Base-by-base conservation (phyloP, 64 coral and sea anemone genomes). In the Stylophora pistillata region DNA sequence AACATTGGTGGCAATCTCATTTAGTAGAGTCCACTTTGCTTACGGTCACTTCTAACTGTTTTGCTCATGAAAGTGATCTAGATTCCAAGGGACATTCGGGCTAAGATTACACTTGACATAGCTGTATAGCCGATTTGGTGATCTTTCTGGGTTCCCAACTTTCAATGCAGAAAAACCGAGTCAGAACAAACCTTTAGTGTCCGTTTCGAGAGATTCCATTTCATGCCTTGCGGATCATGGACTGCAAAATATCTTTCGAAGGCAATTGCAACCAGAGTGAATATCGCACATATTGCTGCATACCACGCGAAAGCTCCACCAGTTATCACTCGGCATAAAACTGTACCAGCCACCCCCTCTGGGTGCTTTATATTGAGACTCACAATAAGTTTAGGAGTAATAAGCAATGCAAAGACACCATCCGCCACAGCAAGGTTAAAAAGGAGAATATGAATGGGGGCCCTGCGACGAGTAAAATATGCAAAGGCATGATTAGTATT, bases 311-410 rank as follows among this genome's bases (percentile, higher is more conserved):
- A 72, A 21, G 30, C 30, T 72, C 69, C 69, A 72, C 69, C 69
- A 23, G 69, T 23, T 72, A 72, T 27, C 69, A 72, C 23, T 21
- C 12, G n/a, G 69, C 69, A 72, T 11, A 72, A 30, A 72, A 72
- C 23, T 72, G 69, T n/a, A 72, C 69, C 69, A 72, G 17, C 16
- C 30, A 21, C 9, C 5, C 69, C 69, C 23, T 72, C 69, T 21
- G 69, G 69, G 69, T 72, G 69, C 69, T 72, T 72, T 72, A n/a
- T 0, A 72, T 28, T 27, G 69, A 72, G 69, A 21, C 21, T n/a
- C 69, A 72, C 69, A 30, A 72, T 72, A 23, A 72, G 69, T 72
- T 72, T 72, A 23, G 69, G 69, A n/a, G 21, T n/a, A 30, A 72
- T 72, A 10, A n/a, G 25, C 69, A 72, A 72, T 11, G 69, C 69